Percentiles rank a stretch among this genome's conserved stretches.
phyloP scores from a whole-genome alignment of 2,888 invertebrate species.

The Drosophila anomalata region DNA sequence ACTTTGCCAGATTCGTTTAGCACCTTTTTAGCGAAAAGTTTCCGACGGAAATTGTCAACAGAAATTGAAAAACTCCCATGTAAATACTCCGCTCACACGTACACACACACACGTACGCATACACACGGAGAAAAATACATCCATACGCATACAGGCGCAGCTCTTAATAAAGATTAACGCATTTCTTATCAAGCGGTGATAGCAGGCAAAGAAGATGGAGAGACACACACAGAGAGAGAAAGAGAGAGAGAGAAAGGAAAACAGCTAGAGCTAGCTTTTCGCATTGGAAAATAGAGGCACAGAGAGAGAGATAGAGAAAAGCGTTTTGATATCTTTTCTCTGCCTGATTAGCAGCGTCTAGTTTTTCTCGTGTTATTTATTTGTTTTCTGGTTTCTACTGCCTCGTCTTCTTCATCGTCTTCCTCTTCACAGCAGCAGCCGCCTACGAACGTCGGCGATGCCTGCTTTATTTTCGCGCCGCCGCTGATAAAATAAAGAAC shows the following conservation, averaged over 20 bases:
- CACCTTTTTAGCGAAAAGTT: constrained; percentile 20
- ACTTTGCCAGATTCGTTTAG: constrained; percentile 28
- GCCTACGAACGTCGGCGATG: constrained; percentile 47
- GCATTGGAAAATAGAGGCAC: background rate
- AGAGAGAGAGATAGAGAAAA: constrained; percentile 6
- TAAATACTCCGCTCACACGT: constrained; percentile 22
- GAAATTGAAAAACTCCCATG: constrained; percentile 44
- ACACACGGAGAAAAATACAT: constrained; percentile 13
- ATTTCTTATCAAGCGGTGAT: constrained; percentile 71
- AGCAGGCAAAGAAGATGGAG: constrained; percentile 42
- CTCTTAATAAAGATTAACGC: constrained; percentile 77
- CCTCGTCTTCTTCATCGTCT: constrained; percentile 4
- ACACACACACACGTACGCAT: constrained; percentile 3
- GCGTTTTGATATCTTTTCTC: constrained; percentile 41
- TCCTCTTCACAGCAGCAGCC: constrained; percentile 57
- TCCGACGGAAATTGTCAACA: constrained; percentile 63
- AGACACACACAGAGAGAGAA: constrained; percentile 16
- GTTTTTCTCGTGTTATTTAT: constrained; percentile 71
- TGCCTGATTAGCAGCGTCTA: constrained; percentile 70
- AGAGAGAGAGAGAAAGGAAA: constrained; percentile 29
- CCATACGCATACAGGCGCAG: constrained; percentile 43
- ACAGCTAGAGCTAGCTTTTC: constrained; percentile 13
- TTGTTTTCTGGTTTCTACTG: constrained; percentile 66
- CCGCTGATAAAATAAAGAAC: constrained; percentile 81
- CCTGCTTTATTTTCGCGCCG: constrained; percentile 66